A percentile compares a stretch with the other conserved stretches of the same genome.
Evolutionary conservation across 2,797 vertebrate species (phyloP).

Genomic region (Serranus cabrilla): DNA sequence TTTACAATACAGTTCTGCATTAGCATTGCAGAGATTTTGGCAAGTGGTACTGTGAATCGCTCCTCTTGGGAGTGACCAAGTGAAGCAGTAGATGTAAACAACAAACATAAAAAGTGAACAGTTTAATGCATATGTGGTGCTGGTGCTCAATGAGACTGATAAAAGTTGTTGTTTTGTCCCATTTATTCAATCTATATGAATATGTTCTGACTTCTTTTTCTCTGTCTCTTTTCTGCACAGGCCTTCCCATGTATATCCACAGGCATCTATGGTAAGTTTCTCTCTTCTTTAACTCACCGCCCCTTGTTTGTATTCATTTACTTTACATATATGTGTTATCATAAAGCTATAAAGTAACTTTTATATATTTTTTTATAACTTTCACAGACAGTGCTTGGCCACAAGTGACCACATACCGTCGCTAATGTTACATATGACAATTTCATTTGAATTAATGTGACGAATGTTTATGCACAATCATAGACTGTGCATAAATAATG

Average conservation of each 20-base stretch:
- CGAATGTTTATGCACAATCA: no score
- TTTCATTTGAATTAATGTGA: no score
- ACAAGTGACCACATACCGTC: no score
- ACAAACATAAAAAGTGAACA: slow-evolving; percentile 34
- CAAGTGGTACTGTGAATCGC: slow-evolving; percentile 43
- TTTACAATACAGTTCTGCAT: slow-evolving; percentile 36
- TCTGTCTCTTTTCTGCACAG: slow-evolving; percentile 84
- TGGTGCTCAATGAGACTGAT: neutral
- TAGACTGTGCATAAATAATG: no score
- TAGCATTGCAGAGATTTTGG: slow-evolving; percentile 37
- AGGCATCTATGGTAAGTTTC: slow-evolving; percentile 96
- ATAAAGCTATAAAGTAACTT: neutral
- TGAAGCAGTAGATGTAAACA: slow-evolving; percentile 33
- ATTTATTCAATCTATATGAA: slow-evolving; percentile 12
- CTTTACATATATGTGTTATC: neutral
- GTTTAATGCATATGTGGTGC: slow-evolving; percentile 20
- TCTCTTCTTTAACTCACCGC: neutral
- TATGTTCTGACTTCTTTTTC: slow-evolving; percentile 55
- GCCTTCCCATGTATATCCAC: slow-evolving; percentile 99
- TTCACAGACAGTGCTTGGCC: no score
- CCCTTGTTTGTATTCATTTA: no score
- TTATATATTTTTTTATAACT: no score
- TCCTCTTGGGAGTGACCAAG: slow-evolving; percentile 45
- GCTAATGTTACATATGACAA: no score
- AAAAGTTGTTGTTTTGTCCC: slow-evolving; percentile 6